Evolutionary conservation across 2,113 vertebrate genomes (phyloP), one percentile per base, ranked within the genome.

Genomic region (Actenoides lindsayi): DNA sequence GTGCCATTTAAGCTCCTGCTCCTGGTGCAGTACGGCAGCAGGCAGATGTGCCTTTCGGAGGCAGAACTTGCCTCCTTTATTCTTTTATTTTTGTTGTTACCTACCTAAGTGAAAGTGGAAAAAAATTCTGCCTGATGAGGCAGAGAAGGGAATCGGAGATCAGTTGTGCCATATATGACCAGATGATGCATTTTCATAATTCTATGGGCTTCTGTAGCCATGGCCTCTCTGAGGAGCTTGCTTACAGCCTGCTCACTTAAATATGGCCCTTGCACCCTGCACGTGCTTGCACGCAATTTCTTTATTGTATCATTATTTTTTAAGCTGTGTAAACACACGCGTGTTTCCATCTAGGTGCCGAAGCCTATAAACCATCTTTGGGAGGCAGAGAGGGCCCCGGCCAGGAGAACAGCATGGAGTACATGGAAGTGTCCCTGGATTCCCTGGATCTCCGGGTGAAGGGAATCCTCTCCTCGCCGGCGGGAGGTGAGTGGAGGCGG

Each of bases 391-490:
- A 97, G 63, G 96, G 87, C 37, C 87, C 92, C 2, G 96, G 95
- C 16, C 95, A 96, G 25, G 97, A 98, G 81, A 91, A 97, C 83
- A 97, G 88, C 85, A 95, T 98, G 76, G 99, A 99, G 59, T 99
- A 99, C 97, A 98, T 99, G 89, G 99, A 99, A 91, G 97, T 99
- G 75, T 98, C 99, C 64, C 96, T 99, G 93, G 99, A 99, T 87
- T 99, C 99, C 83, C 97, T 99, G 95, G 99, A 99, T 91, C 98
- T 99, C n/a, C 98, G 98, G 37, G 98, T 99, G 67, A 99, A 99
- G 96, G 98, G 98, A 24, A 98, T 99, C 50, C 98, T 99, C 41
- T 98, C 99, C 27, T 98, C 98, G 1, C 96, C 98, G 4, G 95
- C 84, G 10, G 98, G 98, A 98, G 99, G 99, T 99, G 94, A 98